Conservation (phyloP, 2,113 vertebrate species). For the Psammodynastes pulverulentus region DNA sequence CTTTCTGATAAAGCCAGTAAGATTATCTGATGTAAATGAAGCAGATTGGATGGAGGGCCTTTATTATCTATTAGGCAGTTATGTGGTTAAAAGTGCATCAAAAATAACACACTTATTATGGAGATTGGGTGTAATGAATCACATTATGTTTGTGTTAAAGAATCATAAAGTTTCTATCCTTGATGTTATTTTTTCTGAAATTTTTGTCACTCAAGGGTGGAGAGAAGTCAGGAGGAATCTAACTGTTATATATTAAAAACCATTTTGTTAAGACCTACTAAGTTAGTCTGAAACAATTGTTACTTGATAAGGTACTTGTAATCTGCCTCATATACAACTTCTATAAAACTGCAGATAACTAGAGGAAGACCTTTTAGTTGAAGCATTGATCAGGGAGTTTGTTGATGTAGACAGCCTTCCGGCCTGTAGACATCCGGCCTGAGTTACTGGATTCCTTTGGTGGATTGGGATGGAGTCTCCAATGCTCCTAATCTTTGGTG, state of each 20-base stretch:
- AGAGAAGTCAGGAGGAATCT: background rate
- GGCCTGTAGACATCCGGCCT: background rate
- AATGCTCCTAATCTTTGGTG: background rate
- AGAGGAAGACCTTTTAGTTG: background rate
- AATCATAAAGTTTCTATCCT: background rate
- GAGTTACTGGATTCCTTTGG: background rate
- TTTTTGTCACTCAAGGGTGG: background rate
- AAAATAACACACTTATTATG: too few species aligned
- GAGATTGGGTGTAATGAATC: background rate
- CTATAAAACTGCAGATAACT: background rate
- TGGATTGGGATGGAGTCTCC: background rate
- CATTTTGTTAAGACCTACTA: background rate
- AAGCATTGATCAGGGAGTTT: background rate
- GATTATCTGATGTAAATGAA: background rate
- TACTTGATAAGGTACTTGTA: background rate
- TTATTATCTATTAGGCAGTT: background rate
- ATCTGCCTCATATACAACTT: background rate
- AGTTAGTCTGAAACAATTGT: background rate
- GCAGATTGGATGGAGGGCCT: background rate
- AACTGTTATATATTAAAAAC: background rate
- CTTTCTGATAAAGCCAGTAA: background rate
- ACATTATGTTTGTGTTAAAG: background rate
- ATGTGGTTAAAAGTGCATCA: background rate
- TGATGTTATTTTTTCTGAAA: background rate
- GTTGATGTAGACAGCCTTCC: background rate